Evolutionary conservation across 1,140 invertebrate species (phyloP).

Genomic region (Dysdera silvatica): DNA sequence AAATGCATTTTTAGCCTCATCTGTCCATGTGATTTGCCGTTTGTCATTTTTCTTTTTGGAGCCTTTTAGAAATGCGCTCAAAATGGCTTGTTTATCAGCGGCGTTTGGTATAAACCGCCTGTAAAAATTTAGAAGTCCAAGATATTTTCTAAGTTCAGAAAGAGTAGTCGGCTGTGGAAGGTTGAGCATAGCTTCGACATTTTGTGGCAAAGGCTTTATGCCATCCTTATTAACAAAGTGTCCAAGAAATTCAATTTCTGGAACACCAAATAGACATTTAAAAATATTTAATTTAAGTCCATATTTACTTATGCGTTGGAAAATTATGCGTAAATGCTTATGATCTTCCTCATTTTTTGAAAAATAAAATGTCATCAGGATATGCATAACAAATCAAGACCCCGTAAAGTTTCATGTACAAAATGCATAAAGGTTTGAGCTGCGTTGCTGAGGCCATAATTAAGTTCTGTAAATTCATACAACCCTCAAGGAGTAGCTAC

Average conservation of each 20-base stretch:
- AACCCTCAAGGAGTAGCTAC: slow-evolving; percentile 21
- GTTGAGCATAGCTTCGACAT: slow-evolving; percentile 7
- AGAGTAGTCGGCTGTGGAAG: slow-evolving; percentile 37
- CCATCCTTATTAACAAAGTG: slow-evolving; percentile 5
- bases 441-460: slow-evolving; percentile 26
- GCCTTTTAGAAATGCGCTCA: not conserved
- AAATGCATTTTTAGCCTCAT: slow-evolving; percentile 38
- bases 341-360: slow-evolving; percentile 40
- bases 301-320: slow-evolving; percentile 38
- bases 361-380: slow-evolving; percentile 40
- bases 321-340: slow-evolving; percentile 39
- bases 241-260: slow-evolving; percentile 20
- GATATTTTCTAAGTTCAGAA: slow-evolving; percentile 37
- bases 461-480: slow-evolving; percentile 23
- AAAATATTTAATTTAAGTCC: slow-evolving; percentile 38
- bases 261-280: slow-evolving; percentile 27
- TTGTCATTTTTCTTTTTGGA: not conserved
- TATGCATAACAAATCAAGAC: not conserved
- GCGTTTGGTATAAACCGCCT: slow-evolving; percentile 2
- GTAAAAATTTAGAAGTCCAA: slow-evolving; percentile 45
- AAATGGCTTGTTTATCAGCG: not conserved
- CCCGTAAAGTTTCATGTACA: slow-evolving; percentile 9
- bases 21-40: slow-evolving; percentile 21
- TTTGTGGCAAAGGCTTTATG: slow-evolving; percentile 6
- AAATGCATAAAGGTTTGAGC: slow-evolving; percentile 23